Evolutionary conservation across 2,797 vertebrate genomes (phyloP).

Genomic region (Cyprinella venusta): DNA sequence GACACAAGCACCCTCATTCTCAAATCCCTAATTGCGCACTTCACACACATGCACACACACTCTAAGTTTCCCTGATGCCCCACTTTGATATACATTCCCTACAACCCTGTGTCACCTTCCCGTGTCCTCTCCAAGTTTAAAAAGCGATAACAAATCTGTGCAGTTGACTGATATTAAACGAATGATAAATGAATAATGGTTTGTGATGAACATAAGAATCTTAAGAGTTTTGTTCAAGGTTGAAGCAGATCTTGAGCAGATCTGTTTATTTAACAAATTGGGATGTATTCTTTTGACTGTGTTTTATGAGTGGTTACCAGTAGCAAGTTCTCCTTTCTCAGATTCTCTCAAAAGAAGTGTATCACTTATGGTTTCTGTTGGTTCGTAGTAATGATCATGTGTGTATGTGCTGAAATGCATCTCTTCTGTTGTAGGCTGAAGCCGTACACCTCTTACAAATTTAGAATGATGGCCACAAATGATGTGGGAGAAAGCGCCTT

Average conservation of each 20-base stretch:
- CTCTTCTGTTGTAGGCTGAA: slow-evolving; percentile 72
- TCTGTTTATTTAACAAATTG: neutral
- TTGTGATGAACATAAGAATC: neutral
- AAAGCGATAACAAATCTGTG: slow-evolving; percentile 35
- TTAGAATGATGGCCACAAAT: slow-evolving; percentile 86
- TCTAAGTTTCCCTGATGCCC: slow-evolving; percentile 29
- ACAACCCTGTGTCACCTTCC: slow-evolving; percentile 9
- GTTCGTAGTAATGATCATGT: neutral
- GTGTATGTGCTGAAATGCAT: slow-evolving; percentile 15
- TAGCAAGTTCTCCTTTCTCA: neutral
- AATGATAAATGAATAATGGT: slow-evolving; percentile 20
- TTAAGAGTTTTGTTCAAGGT: neutral
- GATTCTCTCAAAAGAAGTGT: neutral
- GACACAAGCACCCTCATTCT: slow-evolving; percentile 29
- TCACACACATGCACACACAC: slow-evolving; percentile 28
- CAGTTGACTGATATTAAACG: slow-evolving; percentile 21
- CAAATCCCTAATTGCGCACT: slow-evolving; percentile 21
- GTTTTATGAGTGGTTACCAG: slow-evolving; percentile 9
- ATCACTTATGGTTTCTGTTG: neutral
- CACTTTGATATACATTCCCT: slow-evolving; percentile 40
- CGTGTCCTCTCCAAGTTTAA: neutral
- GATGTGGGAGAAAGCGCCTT: slow-evolving; percentile 86
- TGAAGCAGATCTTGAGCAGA: slow-evolving; percentile 1
- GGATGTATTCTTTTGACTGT: neutral
- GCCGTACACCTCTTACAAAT: slow-evolving; percentile 85